Base-by-base conservation (phyloP, 2,113 vertebrate species). In the Vidua macroura region DNA sequence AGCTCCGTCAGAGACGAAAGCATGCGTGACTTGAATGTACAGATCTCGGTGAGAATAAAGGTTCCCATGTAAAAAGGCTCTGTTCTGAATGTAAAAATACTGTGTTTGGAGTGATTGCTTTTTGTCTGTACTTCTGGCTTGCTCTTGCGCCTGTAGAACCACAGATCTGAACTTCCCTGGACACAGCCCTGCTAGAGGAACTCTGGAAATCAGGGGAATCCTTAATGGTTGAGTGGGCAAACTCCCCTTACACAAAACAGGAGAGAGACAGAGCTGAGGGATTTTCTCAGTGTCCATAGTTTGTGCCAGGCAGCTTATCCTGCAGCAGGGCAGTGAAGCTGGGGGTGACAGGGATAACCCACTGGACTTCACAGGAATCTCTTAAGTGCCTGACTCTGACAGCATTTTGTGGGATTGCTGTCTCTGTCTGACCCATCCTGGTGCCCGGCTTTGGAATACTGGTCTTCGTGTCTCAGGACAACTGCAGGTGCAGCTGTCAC, bases 1-100 rank as follows among this genome's bases (percentile, higher is more conserved):
- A 56, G 82, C 90, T 97, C 90, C 88, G 60, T 97, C 97, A 96
- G 96, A 97, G 96, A 95, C 49, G 55, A 97, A 98, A 92, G 93
- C 97, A 98, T 83, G 77, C 91, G 90, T 68, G 74, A 95, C 98
- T 97, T 97, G 94, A 91, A 97, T 99, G 98, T 99, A 99, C 98
- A 99, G 93, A 94, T 97, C 67, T 97, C 76, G 3, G 33, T 76
- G 96, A 96, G 97, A 99, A 98, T 98, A 98, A 99, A 98, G 96
- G 86, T 97, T 98, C 97, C 97, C 93, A 70, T 97, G 74, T 95
- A 82, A 92, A 94, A 92, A 86, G 37, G 22, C 56, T 68, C 6
- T 30, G 4, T 39, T 63, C 37, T 56, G 73, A 69, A 69, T 78
- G 46, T 77, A 60, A 69, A 52, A 39, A 19, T n/a, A 52, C 55